Evolutionary conservation across 2,113 vertebrate species (phyloP).

Genomic region (Bagarius yarrelli): DNA sequence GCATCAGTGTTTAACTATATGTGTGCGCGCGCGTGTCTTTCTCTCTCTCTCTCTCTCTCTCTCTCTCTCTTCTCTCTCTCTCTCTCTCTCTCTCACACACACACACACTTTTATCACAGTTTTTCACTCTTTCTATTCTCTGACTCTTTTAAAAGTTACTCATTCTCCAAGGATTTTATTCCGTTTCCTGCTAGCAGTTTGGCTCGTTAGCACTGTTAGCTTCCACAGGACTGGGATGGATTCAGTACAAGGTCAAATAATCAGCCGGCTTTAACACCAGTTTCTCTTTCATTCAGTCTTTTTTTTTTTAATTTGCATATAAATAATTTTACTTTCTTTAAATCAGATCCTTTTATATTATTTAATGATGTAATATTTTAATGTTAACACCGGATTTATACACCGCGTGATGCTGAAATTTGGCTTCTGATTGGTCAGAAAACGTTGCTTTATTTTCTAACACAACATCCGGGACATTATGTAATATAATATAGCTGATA

Average conservation of each 20-base stretch:
- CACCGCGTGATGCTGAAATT: not conserved
- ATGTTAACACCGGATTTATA: not conserved
- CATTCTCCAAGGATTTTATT: too few species aligned
- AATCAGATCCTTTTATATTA: not conserved
- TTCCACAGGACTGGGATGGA: not conserved
- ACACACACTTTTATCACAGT: too few species aligned
- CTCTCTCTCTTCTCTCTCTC: too few species aligned
- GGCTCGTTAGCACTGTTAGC: not conserved
- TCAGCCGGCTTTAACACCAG: not conserved
- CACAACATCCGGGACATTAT: too few species aligned
- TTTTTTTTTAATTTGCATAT: not conserved
- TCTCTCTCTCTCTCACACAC: too few species aligned
- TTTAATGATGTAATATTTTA: not conserved
- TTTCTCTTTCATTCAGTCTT: not conserved
- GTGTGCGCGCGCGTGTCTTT: not conserved
- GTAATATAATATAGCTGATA: too few species aligned
- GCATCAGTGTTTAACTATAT: not conserved
- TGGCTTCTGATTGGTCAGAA: not conserved
- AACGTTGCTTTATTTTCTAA: too few species aligned
- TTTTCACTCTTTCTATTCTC: not conserved
- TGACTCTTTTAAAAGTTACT: not conserved
- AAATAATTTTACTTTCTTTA: not conserved
- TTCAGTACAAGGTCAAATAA: constrained; percentile 12
- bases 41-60: too few species aligned
- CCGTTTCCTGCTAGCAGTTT: not conserved